Evolutionary conservation across 2,888 invertebrate genomes (phyloP), one percentile per base, ranked within the genome.

Genomic region (Rhogogaster chlorosoma): DNA sequence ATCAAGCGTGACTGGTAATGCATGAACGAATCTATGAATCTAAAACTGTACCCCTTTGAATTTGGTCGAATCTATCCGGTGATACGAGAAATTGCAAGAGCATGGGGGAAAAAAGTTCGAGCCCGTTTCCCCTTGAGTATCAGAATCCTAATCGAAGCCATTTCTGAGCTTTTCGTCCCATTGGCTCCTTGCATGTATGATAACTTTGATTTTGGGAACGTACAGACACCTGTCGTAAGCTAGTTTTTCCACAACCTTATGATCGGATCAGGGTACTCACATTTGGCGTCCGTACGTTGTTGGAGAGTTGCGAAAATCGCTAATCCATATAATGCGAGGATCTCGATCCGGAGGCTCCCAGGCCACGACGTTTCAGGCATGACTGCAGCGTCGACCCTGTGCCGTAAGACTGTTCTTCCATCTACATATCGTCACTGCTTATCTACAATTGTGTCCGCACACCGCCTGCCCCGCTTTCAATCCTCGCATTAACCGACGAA

Each of bases 301-400:
- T 61, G 61, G 22, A 83, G 10, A 4, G 83, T 5, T 29, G 29
- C 26, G 67, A 83, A 49, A 45, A 67, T 83, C 10, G 67, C 29
- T 64, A 83, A 64, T 64, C 83, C 83, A 42, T 10, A 83, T 6
- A 70, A 22, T 49, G 61, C 45, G n/a, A 83, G 83, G 29, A 67
- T 67, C 10, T 18, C 29, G 42, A 67, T 67, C 29, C 67, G 64
- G 22, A 32, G n/a, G 49, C 42, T 70, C 7, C 64, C 18, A n/a
- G 29, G 32, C 67, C 67, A 32, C 26, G 53, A 45, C 42, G 29
- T 70, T 70, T 45, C 49, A 18, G 67, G 64, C 83, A 83, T 83
- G 83, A 83, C 83, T 83, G 83, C 67, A 83, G 67, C 83, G 45
- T 67, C 67, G 83, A 61, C 83, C 70, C n/a, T 67, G 38, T 83